Conservation (phyloP, 2,888 invertebrate species). For the Drosophila tripunctata region DNA sequence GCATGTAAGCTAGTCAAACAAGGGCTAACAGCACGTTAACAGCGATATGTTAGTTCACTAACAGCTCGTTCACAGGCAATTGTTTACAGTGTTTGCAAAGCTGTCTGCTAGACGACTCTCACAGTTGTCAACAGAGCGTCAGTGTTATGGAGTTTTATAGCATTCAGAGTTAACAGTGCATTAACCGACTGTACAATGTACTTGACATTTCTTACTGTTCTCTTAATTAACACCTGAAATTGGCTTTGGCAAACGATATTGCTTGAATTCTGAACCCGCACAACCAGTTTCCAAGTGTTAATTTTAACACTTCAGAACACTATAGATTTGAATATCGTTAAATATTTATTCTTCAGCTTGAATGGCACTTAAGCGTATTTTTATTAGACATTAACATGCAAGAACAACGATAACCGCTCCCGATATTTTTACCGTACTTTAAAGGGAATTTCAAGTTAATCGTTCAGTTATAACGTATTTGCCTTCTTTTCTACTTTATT, state of each 20-base stretch:
- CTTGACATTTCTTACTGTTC: constrained; percentile 5
- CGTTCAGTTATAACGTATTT: neutral
- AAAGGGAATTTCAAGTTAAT: neutral
- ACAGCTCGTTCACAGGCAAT: neutral
- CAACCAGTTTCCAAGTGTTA: constrained; percentile 32
- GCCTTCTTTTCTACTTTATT: neutral
- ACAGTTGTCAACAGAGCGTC: neutral
- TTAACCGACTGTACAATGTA: neutral
- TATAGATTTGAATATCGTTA: constrained; percentile 16
- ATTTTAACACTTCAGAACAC: constrained; percentile 22
- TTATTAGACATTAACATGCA: constrained; percentile 23
- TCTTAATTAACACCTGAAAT: constrained; percentile 21
- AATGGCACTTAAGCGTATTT: constrained; percentile 18
- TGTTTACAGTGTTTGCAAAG: neutral
- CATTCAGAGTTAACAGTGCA: neutral
- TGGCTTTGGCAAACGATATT: neutral
- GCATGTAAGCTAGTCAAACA: neutral
- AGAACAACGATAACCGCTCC: constrained; percentile 14
- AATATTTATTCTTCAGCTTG: constrained; percentile 21
- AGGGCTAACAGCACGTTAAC: constrained; percentile 3
- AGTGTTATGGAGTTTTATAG: neutral
- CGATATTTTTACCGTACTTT: neutral
- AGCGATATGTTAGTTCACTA: neutral
- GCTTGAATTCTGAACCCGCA: constrained; percentile 6
- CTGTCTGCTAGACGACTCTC: neutral